Base-by-base conservation (phyloP, 2,888 invertebrate species). In the Cylindroiulus punctatus region DNA sequence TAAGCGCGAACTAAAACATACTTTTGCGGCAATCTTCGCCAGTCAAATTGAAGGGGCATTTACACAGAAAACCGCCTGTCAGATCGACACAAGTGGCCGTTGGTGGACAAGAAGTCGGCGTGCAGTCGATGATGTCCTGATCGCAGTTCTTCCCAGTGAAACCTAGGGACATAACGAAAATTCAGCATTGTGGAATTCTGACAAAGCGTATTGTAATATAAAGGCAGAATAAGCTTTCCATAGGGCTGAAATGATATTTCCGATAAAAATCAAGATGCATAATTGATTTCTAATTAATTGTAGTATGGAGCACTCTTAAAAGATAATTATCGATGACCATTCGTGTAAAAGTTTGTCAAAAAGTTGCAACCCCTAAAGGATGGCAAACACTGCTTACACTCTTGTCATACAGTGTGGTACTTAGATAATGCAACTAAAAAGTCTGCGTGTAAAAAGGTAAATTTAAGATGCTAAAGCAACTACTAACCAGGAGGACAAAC, bases 1-100 rank as follows among this genome's bases (percentile, higher is more conserved):
- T n/a, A n/a, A n/a, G n/a, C n/a, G n/a, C n/a, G n/a, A n/a, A n/a
- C n/a, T n/a, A n/a, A n/a, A n/a, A 90, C 93, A 93, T 93, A 97
- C 97, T 95, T 93, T 98, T 98, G 90, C 97, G 94, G 90, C 99
- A 99, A 90, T 97, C 97, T 90, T 97, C 97, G 85, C 99, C 99
- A 32, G 98, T 98, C 89, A 97, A 93, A 90, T 98, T 98, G 91
- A 98, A 97, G 12, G 98, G 98, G 92, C 99, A 99, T 91, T 97
- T 96, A 90, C 99, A 99, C 90, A 97, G 97, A 92, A 97, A 97
- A 89, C 95, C 94, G 89, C 96, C 96, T 81, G 96, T 96, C 84
- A 97, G 92, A 91, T 98, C 97, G 88, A 98, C 95, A 90, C 98
- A 98, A 3, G 95, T 96, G 0, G 97, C 97, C 17, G 97, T 96